These are phyloP conservation scores for Menidia beryllina DNA, from an alignment of 2,113 vertebrate genomes.

Conservation along the genomic window DNA sequence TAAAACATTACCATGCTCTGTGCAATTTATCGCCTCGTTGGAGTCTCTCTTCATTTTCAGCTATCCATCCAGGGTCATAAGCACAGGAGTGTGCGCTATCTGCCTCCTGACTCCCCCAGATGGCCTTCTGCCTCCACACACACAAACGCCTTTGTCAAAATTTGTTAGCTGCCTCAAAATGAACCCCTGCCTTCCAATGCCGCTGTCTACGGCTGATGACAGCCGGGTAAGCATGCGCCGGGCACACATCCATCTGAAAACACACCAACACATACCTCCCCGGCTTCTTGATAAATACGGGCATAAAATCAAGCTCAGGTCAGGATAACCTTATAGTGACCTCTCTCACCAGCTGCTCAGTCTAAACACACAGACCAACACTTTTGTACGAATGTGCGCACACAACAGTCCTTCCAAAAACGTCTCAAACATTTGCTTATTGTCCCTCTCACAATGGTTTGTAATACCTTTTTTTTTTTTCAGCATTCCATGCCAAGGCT, in stretches of 20 bases:
- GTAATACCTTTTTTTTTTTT: background rate
- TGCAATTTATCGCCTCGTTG: slow-evolving; percentile 12
- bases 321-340: slow-evolving; percentile 88
- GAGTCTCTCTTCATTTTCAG: slow-evolving; percentile 6
- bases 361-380: slow-evolving; percentile 29
- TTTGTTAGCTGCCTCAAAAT: slow-evolving; percentile 33
- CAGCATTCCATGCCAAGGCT: slow-evolving; percentile 8
- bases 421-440: background rate
- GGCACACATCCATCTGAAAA: slow-evolving; percentile 27
- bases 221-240: slow-evolving; percentile 1
- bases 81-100: slow-evolving; percentile 64
- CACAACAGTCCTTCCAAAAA: slow-evolving; percentile 9
- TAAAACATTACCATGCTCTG: slow-evolving; percentile 13
- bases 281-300: slow-evolving; percentile 84
- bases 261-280: slow-evolving; percentile 51
- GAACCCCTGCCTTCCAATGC: slow-evolving; percentile 14
- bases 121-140: slow-evolving; percentile 74
- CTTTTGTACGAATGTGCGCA: slow-evolving; percentile 9
- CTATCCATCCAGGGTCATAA: slow-evolving; percentile 72
- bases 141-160: slow-evolving; percentile 71
- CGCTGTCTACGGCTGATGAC: background rate
- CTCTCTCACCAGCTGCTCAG: slow-evolving; percentile 86
- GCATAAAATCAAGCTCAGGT: slow-evolving; percentile 81
- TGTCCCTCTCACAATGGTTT: background rate
- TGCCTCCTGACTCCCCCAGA: slow-evolving; percentile 60